These are phyloP conservation scores for Arremon aurantiirostris DNA, from an alignment of 2,797 vertebrate genomes.

Conservation along the genomic window DNA sequence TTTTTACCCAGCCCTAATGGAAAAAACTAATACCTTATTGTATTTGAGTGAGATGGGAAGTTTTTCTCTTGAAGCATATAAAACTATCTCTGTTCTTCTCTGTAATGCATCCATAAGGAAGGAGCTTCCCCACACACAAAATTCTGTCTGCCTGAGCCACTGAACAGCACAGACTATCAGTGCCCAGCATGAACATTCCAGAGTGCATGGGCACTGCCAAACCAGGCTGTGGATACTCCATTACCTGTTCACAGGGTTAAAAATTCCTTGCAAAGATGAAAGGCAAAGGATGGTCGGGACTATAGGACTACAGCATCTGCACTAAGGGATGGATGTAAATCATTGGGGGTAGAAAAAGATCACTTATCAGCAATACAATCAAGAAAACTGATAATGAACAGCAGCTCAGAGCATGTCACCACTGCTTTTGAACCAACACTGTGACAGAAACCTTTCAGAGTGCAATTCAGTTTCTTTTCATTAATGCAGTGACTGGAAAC, in stretches of 20 bases:
- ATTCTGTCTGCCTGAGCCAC: background rate
- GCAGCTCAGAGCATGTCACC: background rate
- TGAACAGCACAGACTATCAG: background rate
- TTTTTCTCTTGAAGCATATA: background rate
- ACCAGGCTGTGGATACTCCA: background rate
- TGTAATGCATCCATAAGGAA: background rate
- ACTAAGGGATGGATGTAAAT: background rate
- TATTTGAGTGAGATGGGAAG: background rate
- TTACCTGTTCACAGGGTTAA: background rate
- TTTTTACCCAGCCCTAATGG: background rate
- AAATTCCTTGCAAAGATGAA: background rate
- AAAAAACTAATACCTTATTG: background rate
- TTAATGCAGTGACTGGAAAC: background rate
- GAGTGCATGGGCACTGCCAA: background rate
- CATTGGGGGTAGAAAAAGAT: background rate
- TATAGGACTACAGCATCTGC: background rate
- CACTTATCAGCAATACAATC: background rate
- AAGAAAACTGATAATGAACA: background rate
- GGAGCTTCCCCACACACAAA: background rate
- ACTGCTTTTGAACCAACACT: background rate
- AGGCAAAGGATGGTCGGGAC: background rate
- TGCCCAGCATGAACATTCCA: background rate
- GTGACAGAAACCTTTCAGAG: background rate
- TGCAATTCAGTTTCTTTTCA: background rate
- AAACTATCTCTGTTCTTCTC: background rate